Evolutionary conservation across 2,888 invertebrate genomes (phyloP).

Genomic region (Oegoconia quadripuncta): DNA sequence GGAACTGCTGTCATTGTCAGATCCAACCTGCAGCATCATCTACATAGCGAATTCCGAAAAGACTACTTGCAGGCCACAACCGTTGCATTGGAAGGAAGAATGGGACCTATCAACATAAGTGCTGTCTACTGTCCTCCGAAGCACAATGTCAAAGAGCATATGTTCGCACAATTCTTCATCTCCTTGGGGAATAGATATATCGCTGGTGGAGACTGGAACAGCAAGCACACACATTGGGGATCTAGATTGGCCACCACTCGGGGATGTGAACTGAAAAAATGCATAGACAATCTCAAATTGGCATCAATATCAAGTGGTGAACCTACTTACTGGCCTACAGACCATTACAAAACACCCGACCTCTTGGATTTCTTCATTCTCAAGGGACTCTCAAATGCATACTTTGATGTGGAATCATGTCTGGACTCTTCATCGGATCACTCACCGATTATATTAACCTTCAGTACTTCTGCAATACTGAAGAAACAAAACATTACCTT

Average conservation of each 20-base stretch:
- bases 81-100: not conserved
- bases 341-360: constrained; percentile 5
- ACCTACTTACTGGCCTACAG: constrained; percentile 11
- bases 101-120: not conserved
- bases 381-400: not conserved
- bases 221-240: constrained; percentile 20
- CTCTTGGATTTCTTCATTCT: constrained; percentile 4
- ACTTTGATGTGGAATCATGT: not conserved
- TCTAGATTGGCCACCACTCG: constrained; percentile 18
- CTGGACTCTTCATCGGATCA: constrained; percentile 5
- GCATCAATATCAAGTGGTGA: not conserved
- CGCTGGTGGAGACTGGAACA: constrained; percentile 20
- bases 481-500: not conserved
- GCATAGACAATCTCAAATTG: constrained; percentile 1
- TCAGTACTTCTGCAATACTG: not conserved
- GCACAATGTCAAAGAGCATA: constrained; percentile 4
- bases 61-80: constrained; percentile 2
- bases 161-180: constrained; percentile 1
- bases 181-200: constrained; percentile 8
- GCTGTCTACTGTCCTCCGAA: constrained; percentile 12
- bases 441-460: not conserved
- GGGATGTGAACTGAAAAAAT: constrained; percentile 11
- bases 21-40: too few relatives aligned
- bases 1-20: too few relatives aligned
- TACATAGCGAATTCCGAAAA: too few relatives aligned